Conservation (phyloP, 2,113 vertebrate species). For the Phoxinus phoxinus region DNA sequence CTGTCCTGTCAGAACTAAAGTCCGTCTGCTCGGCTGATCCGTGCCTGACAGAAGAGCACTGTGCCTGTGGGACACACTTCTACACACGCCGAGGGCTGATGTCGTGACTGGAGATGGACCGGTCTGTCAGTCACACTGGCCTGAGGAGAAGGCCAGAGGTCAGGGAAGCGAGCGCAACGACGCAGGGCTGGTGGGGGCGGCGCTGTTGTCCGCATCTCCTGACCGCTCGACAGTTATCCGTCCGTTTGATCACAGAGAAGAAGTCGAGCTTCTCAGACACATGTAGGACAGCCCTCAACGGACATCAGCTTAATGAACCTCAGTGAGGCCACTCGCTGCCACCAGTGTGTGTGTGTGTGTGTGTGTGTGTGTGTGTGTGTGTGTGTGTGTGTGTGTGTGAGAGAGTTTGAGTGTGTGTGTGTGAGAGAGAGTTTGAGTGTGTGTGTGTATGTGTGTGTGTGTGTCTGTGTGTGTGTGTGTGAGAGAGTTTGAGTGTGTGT, state of each 20-base stretch:
- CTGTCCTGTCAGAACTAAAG: constrained; percentile 6
- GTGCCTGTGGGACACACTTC: constrained; percentile 4
- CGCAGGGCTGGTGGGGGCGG: not conserved
- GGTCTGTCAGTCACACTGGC: constrained; percentile 14
- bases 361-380: constrained; percentile 2
- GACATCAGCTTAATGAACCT: constrained; percentile 54
- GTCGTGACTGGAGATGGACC: constrained; percentile 6
- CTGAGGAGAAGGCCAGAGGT: constrained; percentile 45
- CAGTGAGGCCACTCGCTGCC: not conserved
- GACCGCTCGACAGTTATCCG: constrained; percentile 50
- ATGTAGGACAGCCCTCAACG: constrained; percentile 48
- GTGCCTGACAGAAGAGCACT: constrained; percentile 39
- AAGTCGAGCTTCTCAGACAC: constrained; percentile 40
- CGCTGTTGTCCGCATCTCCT: constrained; percentile 39
- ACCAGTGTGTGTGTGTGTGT: not conserved
- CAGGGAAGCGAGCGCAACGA: constrained; percentile 28
- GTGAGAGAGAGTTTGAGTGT: not conserved
- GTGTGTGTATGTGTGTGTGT: not conserved
- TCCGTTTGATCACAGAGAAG: constrained; percentile 51
- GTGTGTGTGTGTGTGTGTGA: not conserved
- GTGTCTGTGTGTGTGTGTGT: too few species aligned
- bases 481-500: too few species aligned
- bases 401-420: too few species aligned
- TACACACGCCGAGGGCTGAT: not conserved
- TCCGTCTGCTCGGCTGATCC: too few species aligned